Percentiles rank a stretch among this genome's conserved stretches.
These are phyloP conservation scores for Pelusios castaneus DNA, from an alignment of 2,113 vertebrate species.

Conservation along the genomic window DNA sequence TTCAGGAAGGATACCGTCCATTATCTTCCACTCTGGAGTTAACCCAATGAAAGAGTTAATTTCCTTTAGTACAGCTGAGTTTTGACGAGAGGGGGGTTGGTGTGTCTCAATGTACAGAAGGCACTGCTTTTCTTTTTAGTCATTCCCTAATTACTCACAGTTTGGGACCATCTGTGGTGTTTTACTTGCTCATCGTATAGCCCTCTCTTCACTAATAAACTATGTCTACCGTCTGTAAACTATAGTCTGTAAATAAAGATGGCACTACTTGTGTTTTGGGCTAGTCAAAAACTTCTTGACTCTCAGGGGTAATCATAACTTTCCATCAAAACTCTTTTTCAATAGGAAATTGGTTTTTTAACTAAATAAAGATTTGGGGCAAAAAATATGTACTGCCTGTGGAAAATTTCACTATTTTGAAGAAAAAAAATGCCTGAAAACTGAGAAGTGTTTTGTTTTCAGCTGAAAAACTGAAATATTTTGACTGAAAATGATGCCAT, in stretches of 20 bases:
- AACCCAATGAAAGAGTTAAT: background rate
- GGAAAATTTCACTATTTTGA: background rate
- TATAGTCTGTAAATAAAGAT: background rate
- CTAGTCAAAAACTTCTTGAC: background rate
- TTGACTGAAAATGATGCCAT: background rate
- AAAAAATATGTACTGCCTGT: background rate
- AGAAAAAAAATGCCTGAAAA: background rate
- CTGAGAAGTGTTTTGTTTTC: background rate
- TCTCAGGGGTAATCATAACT: background rate
- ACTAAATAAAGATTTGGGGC: background rate
- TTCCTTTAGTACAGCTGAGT: background rate
- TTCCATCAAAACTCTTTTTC: background rate
- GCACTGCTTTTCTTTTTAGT: background rate
- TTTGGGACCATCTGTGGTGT: background rate
- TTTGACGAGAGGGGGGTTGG: background rate
- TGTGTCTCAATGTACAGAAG: background rate
- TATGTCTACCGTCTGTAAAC: too few species aligned
- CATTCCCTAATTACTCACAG: background rate
- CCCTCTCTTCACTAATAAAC: background rate
- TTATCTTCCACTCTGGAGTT: background rate
- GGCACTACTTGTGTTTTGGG: fast-evolving
- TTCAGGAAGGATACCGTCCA: background rate
- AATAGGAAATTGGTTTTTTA: background rate
- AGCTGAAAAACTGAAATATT: background rate
- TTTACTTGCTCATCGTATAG: background rate